Evolutionary conservation across 2,797 vertebrate genomes (phyloP).

Genomic region (Carcharodon carcharias): DNA sequence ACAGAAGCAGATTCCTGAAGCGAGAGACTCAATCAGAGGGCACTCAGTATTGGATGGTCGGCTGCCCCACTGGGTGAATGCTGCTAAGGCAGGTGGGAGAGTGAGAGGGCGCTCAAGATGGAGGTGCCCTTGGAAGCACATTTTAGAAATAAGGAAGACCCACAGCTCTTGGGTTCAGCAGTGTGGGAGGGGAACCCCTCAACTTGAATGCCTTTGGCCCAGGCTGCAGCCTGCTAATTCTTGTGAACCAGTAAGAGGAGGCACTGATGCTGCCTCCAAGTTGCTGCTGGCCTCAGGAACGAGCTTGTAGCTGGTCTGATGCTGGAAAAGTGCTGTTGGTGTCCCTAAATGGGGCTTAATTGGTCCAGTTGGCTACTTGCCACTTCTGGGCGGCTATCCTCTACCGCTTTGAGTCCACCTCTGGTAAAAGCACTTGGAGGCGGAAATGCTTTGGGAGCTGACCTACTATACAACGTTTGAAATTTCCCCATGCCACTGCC

Average conservation of each 20-base stretch:
- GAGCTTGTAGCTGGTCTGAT: not conserved
- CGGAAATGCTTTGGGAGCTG: not conserved
- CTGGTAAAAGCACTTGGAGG: not conserved
- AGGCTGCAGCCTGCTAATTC: too few relatives aligned
- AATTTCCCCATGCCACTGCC: not conserved
- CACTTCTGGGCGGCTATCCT: not conserved
- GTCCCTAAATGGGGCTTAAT: not conserved
- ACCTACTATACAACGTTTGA: not conserved
- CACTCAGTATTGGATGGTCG: not conserved
- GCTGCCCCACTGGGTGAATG: not conserved
- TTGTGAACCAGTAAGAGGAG: too few relatives aligned
- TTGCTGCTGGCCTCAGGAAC: not conserved
- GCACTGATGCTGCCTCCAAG: not conserved
- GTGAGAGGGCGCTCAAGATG: not conserved
- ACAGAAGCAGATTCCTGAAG: not conserved
- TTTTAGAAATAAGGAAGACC: not conserved
- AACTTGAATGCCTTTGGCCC: too few relatives aligned
- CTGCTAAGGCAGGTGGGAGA: not conserved
- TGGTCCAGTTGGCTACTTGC: not conserved
- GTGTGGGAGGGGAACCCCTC: too few relatives aligned
- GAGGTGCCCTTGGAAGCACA: not conserved
- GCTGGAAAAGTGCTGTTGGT: not conserved
- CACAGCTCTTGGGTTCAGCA: too few relatives aligned
- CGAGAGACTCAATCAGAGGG: too few relatives aligned
- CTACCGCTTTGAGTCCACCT: not conserved